These are phyloP conservation scores for Todus mexicanus DNA, from an alignment of 2,797 vertebrate genomes.

Conservation along the genomic window DNA sequence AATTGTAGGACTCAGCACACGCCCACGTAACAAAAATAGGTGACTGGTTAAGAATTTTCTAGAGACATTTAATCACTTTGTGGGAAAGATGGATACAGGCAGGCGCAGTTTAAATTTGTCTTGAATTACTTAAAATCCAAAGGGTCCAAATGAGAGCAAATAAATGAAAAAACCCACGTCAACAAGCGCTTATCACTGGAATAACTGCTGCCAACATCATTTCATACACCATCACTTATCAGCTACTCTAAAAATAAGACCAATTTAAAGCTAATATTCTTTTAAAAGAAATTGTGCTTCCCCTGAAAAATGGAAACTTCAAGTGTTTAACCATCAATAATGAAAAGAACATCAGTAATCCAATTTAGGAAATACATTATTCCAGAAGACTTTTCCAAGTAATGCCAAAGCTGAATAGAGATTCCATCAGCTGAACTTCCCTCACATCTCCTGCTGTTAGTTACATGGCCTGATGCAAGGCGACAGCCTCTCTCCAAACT, in stretches of 20 bases:
- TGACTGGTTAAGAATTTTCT: neutral
- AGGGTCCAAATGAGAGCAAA: neutral
- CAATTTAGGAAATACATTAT: neutral
- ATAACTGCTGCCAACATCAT: neutral
- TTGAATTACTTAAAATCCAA: neutral
- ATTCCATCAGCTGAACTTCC: neutral
- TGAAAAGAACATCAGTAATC: neutral
- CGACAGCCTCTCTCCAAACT: neutral
- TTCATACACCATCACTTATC: neutral
- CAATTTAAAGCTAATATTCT: neutral
- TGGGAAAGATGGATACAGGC: neutral
- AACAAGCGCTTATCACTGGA: neutral
- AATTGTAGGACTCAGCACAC: neutral
- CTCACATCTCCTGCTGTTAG: neutral
- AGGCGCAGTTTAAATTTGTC: neutral
- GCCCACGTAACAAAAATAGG: neutral
- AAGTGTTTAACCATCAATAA: neutral
- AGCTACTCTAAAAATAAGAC: neutral
- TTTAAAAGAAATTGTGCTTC: neutral
- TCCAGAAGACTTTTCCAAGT: neutral
- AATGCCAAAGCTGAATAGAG: neutral
- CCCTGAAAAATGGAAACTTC: neutral
- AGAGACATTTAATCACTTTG: neutral
- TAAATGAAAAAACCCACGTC: neutral
- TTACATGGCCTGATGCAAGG: accelerated